Evolutionary conservation across 1,140 invertebrate genomes (phyloP).

Genomic region (Caenorhabditis briggsae): DNA sequence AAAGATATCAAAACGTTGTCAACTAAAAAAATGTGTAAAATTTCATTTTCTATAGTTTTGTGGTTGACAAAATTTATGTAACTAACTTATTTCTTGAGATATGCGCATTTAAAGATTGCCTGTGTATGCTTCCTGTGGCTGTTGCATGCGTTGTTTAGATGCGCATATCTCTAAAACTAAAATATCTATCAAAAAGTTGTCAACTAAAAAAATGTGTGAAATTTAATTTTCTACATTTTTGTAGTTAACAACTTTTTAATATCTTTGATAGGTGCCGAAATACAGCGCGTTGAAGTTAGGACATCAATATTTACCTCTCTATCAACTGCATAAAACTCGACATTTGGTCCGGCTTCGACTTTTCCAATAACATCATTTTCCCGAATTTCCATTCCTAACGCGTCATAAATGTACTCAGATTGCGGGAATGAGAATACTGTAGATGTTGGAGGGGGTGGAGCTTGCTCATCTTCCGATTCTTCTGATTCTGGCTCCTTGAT

Average conservation of each 20-base stretch:
- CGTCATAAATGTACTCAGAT: constrained; percentile 38
- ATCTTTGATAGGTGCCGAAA: too few species aligned
- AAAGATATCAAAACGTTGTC: background rate
- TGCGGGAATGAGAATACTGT: constrained; percentile 50
- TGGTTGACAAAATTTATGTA: background rate
- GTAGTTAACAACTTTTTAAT: background rate
- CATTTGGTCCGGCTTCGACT: constrained; percentile 48
- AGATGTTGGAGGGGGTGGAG: background rate
- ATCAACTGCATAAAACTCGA: constrained; percentile 57
- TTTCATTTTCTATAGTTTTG: background rate
- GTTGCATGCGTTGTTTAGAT: too few species aligned
- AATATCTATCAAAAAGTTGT: too few species aligned
- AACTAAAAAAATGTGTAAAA: background rate
- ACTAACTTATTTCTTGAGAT: too few species aligned
- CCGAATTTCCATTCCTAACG: constrained; percentile 38
- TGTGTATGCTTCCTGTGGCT: too few species aligned
- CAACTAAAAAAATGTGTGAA: too few species aligned
- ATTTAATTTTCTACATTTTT: too few species aligned
- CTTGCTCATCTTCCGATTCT: constrained; percentile 28
- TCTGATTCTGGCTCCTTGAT: background rate
- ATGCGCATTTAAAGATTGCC: too few species aligned
- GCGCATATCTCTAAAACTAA: too few species aligned
- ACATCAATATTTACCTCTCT: too few species aligned
- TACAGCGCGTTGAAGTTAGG: too few species aligned
- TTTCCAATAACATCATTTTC: constrained; percentile 57